Base-by-base conservation (phyloP, 2,113 vertebrate genomes). In the Neodontobutis hainanensis region DNA sequence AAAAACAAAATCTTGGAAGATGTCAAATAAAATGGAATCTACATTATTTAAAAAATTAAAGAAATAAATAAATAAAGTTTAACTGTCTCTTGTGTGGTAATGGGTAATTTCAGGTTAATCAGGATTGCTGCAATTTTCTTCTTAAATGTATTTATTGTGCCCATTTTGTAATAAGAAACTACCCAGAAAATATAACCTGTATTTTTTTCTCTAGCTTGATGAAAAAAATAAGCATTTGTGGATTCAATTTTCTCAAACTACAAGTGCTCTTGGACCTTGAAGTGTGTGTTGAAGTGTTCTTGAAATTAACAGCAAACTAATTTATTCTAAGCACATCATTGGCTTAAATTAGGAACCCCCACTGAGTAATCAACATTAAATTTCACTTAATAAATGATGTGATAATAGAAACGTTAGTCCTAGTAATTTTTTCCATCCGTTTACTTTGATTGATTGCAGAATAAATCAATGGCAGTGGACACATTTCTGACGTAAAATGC, bases 311-410 rank as follows among this genome's bases (percentile, higher is more conserved):
- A 11, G 38, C 38, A 43, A 43, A 43, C 42, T 15, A 58, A 9
- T 36, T 58, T n/a, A 40, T 58, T 58, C 40, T 58, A 36, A 3
- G 15, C 38, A 16, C 36, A 43, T 58, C 40, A 4, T 43, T 19
- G 16, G 6, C 42, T 58, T 5, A 43, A 58, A 42, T 58, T 27
- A 58, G 40, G 6, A 19, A 38, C 35, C 55, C 38, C 16, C 38
- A n/a, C 38, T 42, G 56, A 58, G 38, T 42, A 58, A 58, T 43
- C 9, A n/a, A 40, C 56, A 58, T 58, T 42, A 43, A 58, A 58
- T 58, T 42, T 42, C 15, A 6, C 15, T 36, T 58, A 58, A 43
- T 58, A 43, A 58, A 58, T 9, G 5, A 43, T 15, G 38, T 19
- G 6, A 11, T 58, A 43, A 58, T 43, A 27, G 16, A n/a, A 11